phyloP scores from a whole-genome alignment of 2,888 invertebrate genomes.

The Aphodius granarius region DNA sequence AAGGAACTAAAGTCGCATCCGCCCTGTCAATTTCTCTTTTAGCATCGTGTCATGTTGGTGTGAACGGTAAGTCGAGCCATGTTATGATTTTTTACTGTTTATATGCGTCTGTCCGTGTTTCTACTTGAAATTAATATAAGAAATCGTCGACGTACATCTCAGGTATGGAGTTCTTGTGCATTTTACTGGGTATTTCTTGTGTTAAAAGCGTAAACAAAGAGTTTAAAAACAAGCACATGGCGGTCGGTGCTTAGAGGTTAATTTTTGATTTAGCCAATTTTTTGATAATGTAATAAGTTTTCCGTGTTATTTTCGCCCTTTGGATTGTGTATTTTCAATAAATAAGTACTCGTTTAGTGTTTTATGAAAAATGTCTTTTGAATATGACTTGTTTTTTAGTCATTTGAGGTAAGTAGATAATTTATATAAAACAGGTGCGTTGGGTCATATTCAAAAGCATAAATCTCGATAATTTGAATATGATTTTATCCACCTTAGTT shows the following conservation, averaged over 20 bases:
- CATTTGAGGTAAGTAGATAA: conserved; percentile 43
- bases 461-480: conserved; percentile 43
- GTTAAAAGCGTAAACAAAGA: not conserved
- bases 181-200: not conserved
- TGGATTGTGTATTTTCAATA: not conserved
- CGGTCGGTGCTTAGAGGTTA: conserved; percentile 13
- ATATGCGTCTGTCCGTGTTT: not conserved
- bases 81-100: conserved; percentile 16
- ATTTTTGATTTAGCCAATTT: not conserved
- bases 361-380: conserved; percentile 26
- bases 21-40: conserved; percentile 22
- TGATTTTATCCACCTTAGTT: conserved; percentile 40
- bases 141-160: not conserved
- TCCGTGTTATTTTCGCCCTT: too few relatives aligned
- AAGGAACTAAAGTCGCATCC: not conserved
- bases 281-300: conserved; percentile 15
- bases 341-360: not conserved
- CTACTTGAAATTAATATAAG: not conserved
- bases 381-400: conserved; percentile 31
- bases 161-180: not conserved
- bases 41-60: conserved; percentile 49
- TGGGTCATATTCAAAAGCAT: conserved; percentile 52
- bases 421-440: conserved; percentile 29
- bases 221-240: conserved; percentile 15
- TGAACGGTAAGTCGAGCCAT: conserved; percentile 43